Conservation (phyloP, 2,113 vertebrate genomes). For the Pelusios castaneus region DNA sequence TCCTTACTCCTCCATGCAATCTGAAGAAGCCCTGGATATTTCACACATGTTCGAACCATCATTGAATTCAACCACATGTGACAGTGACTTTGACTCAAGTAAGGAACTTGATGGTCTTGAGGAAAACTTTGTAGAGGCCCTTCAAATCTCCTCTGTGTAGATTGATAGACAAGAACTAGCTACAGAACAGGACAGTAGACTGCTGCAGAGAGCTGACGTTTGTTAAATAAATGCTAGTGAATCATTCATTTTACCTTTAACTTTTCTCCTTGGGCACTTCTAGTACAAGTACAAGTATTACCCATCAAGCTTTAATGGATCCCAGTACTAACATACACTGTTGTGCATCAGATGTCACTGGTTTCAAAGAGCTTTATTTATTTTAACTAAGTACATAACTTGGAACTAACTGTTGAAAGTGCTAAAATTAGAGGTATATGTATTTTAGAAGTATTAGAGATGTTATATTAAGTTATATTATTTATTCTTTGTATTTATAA, state of each 20-base stretch:
- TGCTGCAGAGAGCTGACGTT: neutral
- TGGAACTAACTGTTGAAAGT: neutral
- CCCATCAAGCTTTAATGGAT: neutral
- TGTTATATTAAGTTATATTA: conserved; percentile 18
- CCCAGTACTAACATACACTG: neutral
- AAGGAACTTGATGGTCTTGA: conserved; percentile 40
- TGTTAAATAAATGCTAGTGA: conserved; percentile 14
- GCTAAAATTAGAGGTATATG: conserved; percentile 6
- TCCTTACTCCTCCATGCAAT: neutral
- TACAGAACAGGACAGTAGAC: neutral
- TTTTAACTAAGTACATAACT: neutral
- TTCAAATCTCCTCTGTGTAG: conserved; percentile 12
- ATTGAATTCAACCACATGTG: neutral
- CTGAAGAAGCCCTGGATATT: neutral
- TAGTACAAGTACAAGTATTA: neutral
- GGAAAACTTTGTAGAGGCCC: neutral
- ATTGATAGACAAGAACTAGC: neutral
- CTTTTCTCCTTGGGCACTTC: neutral
- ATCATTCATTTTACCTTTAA: neutral
- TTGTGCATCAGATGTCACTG: neutral
- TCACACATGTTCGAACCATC: neutral
- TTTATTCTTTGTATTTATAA: conserved; percentile 37
- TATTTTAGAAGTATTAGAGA: conserved; percentile 19
- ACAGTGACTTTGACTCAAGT: conserved; percentile 34
- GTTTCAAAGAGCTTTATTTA: neutral